Evolutionary conservation across 2,888 invertebrate species (phyloP), one percentile per base, ranked within the genome.

Genomic region (Catocala fraxini): DNA sequence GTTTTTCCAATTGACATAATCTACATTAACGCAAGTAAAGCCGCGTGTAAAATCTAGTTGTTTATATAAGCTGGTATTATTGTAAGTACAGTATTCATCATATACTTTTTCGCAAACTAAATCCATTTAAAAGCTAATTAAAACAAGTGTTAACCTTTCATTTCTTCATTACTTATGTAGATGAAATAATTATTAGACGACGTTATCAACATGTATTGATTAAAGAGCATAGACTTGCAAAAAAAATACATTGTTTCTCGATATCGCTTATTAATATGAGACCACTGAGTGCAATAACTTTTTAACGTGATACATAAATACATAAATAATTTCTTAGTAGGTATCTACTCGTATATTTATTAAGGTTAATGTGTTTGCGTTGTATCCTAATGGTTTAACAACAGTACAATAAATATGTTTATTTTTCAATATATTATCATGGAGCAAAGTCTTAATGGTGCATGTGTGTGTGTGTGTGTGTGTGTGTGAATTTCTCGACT

Each of bases 231-330:
- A 59, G 6, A 33, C 33, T 13, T 46, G 52, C 11, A 34, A 13
- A 59, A 59, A 58, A 58, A 58, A 58, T 48, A 53, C 51, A n/a
- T 51, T 51, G 51, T 51, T 39, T 12, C 35, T 11, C 12, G 7
- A 41, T 46, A 46, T 15, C 33, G 11, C n/a, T 13, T 41, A 6
- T 10, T 48, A 15, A 42, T 39, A 33, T 13, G 6, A 39, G 25
- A n/a, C 5, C 12, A 34, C 13, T 7, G 39, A 47, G 51, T 6
- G 41, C 33, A 42, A 13, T 15, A 46, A 41, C 58, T 39, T 58
- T 12, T 42, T n/a, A 46, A 47, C 13, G 11, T 12, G 15, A 15
- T 15, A 46, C 15, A 6, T 15, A 46, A 46, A 10, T 46, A 46
- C 46, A 9, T 15, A 46, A 46, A 9, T 9, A 46, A 46, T 46